Conservation (phyloP, 2,113 vertebrate genomes). For the Myotis lucifugus region DNA sequence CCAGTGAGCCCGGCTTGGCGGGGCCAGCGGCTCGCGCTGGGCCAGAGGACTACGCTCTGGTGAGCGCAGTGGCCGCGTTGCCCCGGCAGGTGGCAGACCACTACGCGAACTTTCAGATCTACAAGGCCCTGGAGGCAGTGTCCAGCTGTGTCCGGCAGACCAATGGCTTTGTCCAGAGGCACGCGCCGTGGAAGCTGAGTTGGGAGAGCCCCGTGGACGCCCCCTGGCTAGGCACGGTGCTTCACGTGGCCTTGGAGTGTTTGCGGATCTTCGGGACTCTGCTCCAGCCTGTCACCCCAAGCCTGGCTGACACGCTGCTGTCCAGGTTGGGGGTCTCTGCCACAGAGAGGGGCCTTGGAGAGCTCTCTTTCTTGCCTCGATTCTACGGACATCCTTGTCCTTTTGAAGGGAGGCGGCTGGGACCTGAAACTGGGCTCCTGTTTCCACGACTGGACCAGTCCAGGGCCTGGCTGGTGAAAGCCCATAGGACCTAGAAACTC, state of each 20-base stretch:
- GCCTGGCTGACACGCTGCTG: constrained; percentile 88
- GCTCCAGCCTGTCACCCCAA: constrained; percentile 92
- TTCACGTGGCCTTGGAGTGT: constrained; percentile 92
- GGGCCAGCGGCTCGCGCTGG: constrained; percentile 72
- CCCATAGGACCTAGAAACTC: constrained; percentile 64
- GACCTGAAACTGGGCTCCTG: constrained; percentile 89
- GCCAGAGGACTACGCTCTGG: constrained; percentile 89
- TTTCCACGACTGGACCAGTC: constrained; percentile 89
- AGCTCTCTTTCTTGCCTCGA: constrained; percentile 86
- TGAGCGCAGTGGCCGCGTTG: constrained; percentile 85
- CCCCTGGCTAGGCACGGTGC: constrained; percentile 91
- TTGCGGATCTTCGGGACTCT: constrained; percentile 92
- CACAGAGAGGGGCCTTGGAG: constrained; percentile 84
- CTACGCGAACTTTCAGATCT: constrained; percentile 89
- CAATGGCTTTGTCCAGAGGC: constrained; percentile 94
- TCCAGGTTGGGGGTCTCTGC: constrained; percentile 88
- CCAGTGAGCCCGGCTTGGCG: not conserved
- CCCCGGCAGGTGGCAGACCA: constrained; percentile 85
- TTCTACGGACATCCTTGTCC: constrained; percentile 84
- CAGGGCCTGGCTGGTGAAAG: constrained; percentile 55
- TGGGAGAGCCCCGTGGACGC: constrained; percentile 78
- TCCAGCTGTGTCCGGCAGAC: constrained; percentile 89
- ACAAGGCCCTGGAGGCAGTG: constrained; percentile 94
- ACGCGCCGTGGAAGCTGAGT: constrained; percentile 92
- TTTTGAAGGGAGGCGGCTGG: constrained; percentile 91